A percentile compares a stretch with the other conserved stretches of the same genome.
phyloP scores from a whole-genome alignment of 2,888 invertebrate species.

The Drosophila diplacantha region DNA sequence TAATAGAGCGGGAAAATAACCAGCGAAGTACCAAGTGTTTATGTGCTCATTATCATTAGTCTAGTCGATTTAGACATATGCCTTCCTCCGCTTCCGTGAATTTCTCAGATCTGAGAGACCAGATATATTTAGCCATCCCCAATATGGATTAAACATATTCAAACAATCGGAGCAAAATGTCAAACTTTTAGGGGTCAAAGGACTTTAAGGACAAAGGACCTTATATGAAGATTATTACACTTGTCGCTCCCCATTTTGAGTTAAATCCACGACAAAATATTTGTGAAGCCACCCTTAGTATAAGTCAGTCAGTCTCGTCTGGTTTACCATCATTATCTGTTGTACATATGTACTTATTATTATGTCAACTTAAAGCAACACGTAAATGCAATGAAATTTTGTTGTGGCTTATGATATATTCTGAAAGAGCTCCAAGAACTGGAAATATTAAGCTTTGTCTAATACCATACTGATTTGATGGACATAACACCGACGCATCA shows the following conservation, averaged over 20 bases:
- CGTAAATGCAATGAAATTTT: constrained; percentile 11
- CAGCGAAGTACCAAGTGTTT: no score
- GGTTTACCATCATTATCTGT: constrained; percentile 5
- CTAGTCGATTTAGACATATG: not conserved
- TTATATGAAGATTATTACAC: constrained; percentile 8
- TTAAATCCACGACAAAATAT: not conserved
- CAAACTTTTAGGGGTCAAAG: not conserved
- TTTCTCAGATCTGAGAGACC: not conserved
- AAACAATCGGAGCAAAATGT: not conserved
- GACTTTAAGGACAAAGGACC: not conserved
- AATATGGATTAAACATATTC: not conserved
- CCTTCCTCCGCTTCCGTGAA: not conserved
- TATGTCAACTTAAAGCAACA: constrained; percentile 21
- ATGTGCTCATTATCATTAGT: not conserved
- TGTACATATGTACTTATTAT: constrained; percentile 1
- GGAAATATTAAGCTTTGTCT: not conserved
- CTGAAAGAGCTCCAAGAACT: not conserved
- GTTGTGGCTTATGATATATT: constrained; percentile 3
- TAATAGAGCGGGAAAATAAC: not conserved
- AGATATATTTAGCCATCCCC: not conserved
- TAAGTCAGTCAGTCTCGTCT: not conserved
- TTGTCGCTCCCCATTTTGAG: constrained; percentile 3
- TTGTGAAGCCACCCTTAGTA: constrained; percentile 4
- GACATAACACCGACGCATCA: not conserved
- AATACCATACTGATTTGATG: constrained; percentile 8